Base-by-base conservation (phyloP, 2,797 vertebrate species). In the Paratrypauchen microcephalus region DNA sequence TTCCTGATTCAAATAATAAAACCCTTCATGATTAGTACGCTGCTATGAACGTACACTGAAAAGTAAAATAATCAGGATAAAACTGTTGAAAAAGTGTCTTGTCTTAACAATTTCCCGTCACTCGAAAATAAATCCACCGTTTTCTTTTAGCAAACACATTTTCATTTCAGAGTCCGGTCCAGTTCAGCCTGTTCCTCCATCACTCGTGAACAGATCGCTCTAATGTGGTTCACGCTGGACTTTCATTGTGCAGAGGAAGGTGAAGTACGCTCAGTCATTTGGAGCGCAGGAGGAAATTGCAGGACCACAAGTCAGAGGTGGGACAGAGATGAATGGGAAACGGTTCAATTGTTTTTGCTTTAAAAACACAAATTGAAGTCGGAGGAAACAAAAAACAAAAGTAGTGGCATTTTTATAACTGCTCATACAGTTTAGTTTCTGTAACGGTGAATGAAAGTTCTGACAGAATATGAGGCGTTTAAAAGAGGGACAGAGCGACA, bases 301-400 rank as follows among this genome's bases (percentile, higher is more conserved):
- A 18, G 6, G 5, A 36, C 5, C 18, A 9, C 3, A 9, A 28
- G 7, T 30, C 15, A 0, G 58, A 9, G 28, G 26, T 6, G 5
- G 28, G 58, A 26, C 59, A 6, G 13, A 70, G 39, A 70, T 28
- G 64, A 39, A 50, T 24, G 47, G 59, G 36, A 60, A 39, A 24
- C 19, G 45, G 13, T 56, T 70, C 30, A 70, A 72, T 48, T 0
- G 28, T 47, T 19, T 62, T 66, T 64, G 5, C 16, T 32, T 59
- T 32, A 59, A 59, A 28, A 19, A 36, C 18, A 5, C 8, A 26
- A 54, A 58, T 52, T 18, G 9, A 9, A 65, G 28, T 39, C 6
- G 30, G 55, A 74, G 48, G 24, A 68, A 66, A 18, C 21, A 55
- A 6, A 57, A 23, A 23, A 48, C 15, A 7, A n/a, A 52, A 21